Evolutionary conservation across 2,113 vertebrate species (phyloP).

Genomic region (Saguinus imperator): DNA sequence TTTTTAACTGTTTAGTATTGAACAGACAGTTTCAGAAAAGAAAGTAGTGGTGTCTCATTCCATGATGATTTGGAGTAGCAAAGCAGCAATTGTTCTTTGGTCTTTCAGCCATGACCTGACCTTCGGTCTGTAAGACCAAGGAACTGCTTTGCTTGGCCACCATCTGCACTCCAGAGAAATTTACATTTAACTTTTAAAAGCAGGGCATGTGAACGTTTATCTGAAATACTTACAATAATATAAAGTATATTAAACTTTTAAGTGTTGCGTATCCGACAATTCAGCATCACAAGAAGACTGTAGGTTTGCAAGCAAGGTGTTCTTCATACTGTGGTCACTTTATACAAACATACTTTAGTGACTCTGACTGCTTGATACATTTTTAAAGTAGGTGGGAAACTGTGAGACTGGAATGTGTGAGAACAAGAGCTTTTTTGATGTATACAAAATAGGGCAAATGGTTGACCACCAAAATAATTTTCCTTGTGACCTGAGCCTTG

Average conservation of each 20-base stretch:
- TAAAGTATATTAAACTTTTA: conserved; percentile 17
- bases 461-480: conserved; percentile 28
- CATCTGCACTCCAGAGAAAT: conserved; percentile 84
- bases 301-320: conserved; percentile 21
- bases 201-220: conserved; percentile 16
- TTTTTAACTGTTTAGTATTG: conserved; percentile 4
- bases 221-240: conserved; percentile 33
- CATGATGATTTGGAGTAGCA: conserved; percentile 67
- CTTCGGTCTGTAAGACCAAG: conserved; percentile 80
- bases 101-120: conserved; percentile 85
- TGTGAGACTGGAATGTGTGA: conserved; percentile 58
- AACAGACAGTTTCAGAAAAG: conserved; percentile 68
- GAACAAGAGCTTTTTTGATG: conserved; percentile 68
- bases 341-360: conserved; percentile 50
- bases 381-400: conserved; percentile 61
- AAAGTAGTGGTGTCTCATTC: conserved; percentile 70
- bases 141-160: conserved; percentile 77
- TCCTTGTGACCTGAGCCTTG: conserved; percentile 33
- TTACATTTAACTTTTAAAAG: conserved; percentile 71
- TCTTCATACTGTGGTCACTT: conserved; percentile 18
- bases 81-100: conserved; percentile 82
- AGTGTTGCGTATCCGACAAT: background rate
- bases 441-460: conserved; percentile 55
- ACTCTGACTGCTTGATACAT: conserved; percentile 19
- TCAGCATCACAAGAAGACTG: background rate